Evolutionary conservation across 1,140 invertebrate genomes (phyloP), one percentile per base, ranked within the genome.

Genomic region (Coptotermes formosanus): DNA sequence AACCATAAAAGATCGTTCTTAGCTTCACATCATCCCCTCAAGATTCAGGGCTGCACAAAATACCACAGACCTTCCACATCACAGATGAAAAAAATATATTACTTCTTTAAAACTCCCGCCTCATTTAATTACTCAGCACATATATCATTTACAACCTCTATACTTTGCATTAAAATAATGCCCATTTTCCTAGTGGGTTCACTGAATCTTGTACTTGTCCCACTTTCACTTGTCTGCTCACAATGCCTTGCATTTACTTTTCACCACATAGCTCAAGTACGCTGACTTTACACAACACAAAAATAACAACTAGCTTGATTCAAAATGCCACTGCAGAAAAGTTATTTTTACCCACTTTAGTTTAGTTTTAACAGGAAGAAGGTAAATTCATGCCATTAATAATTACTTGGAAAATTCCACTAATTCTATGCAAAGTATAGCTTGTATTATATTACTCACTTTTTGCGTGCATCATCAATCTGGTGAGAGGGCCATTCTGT

Each of bases 351-450:
- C 64, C 64, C n/a, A 30, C n/a, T 75, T 52, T n/a, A 84, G 43
- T 82, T 45, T 6, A 30, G n/a, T 25, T 55, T 52, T 83, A 23
- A 45, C 21, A 32, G 19, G n/a, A 84, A 30, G 25, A 30, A 84
- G 30, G 48, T n/a, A 45, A 55, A 25, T 52, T 52, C 83, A 84
- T 12, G 43, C 19, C 69, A 86, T 82, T 44, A 32, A 25, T 30
- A 6, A 86, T 55, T 64, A 84, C 48, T 84, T 83, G 94, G 95
- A 95, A 95, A 95, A 94, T 88, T 95, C 93, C 95, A 95, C 94
- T 95, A 95, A 94, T 95, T 95, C 94, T 95, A 96, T 96, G 95
- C 95, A 96, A 96, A 96, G 95, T 96, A 96, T 96, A 96, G 95
- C 93, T 95, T 94, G 94, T 95, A 95, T 30, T 69, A 84, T 81